Evolutionary conservation across 2,797 vertebrate genomes (phyloP), one percentile per base, ranked within the genome.

Genomic region (Centropyge bicolor): DNA sequence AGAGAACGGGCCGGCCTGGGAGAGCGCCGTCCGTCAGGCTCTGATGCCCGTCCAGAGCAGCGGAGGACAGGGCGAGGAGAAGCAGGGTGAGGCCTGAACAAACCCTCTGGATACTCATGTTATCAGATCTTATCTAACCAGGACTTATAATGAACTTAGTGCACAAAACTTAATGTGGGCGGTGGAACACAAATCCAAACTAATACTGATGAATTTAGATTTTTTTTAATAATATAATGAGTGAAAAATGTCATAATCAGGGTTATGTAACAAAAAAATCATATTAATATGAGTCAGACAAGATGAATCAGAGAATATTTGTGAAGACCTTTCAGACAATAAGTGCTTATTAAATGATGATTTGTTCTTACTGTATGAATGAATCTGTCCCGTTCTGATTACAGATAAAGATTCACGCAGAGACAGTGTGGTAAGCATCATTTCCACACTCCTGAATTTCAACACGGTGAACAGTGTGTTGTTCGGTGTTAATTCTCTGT

Each of bases 21-120:
- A 93, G 82, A 60, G 43, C 2, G 85, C 93, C 77, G 67, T 96
- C 84, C 79, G 85, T 0, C 94, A 92, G 68, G 95, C 95, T 3
- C 86, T 96, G 79, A 96, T 93, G 94, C 95, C 95, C 0, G 64
- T 96, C 12, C 78, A 92, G 81, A 80, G 88, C 80, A 78, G 83
- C 35, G 20, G 27, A 4, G 68, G 75, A 6, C 35, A 14, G 7
- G 19, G 4, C 9, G 67, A 81, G 43, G 84, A 79, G 38, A 22
- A 5, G 8, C 68, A 54, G 8, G 80, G 90, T 89, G 78, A 83
- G 85, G 2, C 0, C 1, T 7, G 5, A 20, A 14, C 4, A 19
- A 22, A 16, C 6, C 1, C 11, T 43, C 57, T 6, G 22, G n/a
- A 31, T 45, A 8, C 20, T 71, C 2, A 36, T 11, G 24, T 66